Percentiles rank a stretch among this genome's conserved stretches.
Evolutionary conservation across 2,888 invertebrate species (phyloP).

Genomic region (Sesia bembeciformis): DNA sequence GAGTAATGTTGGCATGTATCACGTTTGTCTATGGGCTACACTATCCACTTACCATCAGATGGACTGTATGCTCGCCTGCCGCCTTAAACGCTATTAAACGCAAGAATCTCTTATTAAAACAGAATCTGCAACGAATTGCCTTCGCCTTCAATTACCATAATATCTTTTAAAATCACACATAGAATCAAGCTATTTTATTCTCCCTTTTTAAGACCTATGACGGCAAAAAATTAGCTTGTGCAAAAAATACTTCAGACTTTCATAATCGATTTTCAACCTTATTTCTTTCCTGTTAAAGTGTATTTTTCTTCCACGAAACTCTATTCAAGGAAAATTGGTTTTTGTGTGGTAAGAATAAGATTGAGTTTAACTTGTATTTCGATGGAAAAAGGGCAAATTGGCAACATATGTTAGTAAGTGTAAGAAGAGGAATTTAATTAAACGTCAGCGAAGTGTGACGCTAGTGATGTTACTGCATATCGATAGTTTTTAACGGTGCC

Average conservation of each 20-base stretch:
- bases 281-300: too few relatives aligned
- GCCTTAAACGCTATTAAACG: slow-evolving; percentile 10
- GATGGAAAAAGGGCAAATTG: slow-evolving; percentile 26
- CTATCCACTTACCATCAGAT: too few relatives aligned
- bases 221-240: too few relatives aligned
- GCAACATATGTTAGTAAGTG: slow-evolving; percentile 67
- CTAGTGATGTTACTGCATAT: slow-evolving; percentile 16
- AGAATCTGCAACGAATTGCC: neutral
- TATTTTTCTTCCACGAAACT: neutral
- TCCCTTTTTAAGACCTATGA: too few relatives aligned
- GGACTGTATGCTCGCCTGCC: too few relatives aligned
- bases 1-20: too few relatives aligned
- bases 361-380: slow-evolving; percentile 6
- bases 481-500: neutral
- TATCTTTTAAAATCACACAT: too few relatives aligned
- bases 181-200: too few relatives aligned
- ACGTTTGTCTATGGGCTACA: too few relatives aligned
- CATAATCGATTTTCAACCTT: too few relatives aligned
- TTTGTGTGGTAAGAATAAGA: slow-evolving; percentile 2
- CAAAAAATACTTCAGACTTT: too few relatives aligned
- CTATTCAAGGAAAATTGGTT: neutral
- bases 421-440: slow-evolving; percentile 77
- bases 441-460: slow-evolving; percentile 41
- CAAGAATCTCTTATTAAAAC: neutral
- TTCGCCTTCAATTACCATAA: neutral